These are phyloP conservation scores for Echinarachnius parma DNA, from an alignment of 53 echinoderm and acorn worm genomes.

Conservation along the genomic window DNA sequence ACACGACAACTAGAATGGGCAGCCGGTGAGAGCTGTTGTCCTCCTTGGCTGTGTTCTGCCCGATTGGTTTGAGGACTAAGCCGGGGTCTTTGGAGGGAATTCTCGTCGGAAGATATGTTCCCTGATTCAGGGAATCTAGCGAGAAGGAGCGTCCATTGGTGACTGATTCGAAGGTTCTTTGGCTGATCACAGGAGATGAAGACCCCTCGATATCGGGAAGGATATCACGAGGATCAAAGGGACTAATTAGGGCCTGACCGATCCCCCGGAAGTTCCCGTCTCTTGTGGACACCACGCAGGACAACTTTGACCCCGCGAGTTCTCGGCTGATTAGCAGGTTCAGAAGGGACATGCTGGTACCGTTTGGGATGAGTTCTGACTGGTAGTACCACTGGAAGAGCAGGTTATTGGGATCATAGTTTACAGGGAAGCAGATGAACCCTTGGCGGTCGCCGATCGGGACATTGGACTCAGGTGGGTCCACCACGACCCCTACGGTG, in stretches of 20 bases:
- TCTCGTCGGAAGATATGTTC: no score
- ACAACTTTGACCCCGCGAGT: constrained; percentile 2
- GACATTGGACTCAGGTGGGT: neutral
- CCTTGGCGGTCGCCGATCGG: constrained; percentile 12
- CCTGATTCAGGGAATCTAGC: no score
- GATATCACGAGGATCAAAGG: constrained; percentile 6
- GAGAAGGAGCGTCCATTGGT: no score
- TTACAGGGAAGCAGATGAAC: constrained; percentile 4
- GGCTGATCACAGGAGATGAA: constrained; percentile 3
- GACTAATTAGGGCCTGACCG: neutral
- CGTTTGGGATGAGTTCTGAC: constrained; percentile 14
- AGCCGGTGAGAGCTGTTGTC: constrained; percentile 1
- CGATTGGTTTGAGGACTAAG: no score
- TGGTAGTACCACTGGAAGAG: constrained; percentile 18
- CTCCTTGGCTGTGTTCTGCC: no score
- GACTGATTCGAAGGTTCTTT: no score
- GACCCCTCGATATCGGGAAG: constrained; percentile 31
- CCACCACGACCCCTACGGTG: neutral
- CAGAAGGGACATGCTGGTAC: constrained; percentile 2
- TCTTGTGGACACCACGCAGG: constrained; percentile 15
- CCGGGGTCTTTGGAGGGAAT: no score
- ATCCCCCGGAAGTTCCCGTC: constrained; percentile 1
- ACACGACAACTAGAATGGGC: constrained; percentile 26
- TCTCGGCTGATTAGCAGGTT: constrained; percentile 12
- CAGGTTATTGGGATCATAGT: neutral